phyloP scores from a whole-genome alignment of 2,888 invertebrate genomes.

The Drosophila flavopinicola region DNA sequence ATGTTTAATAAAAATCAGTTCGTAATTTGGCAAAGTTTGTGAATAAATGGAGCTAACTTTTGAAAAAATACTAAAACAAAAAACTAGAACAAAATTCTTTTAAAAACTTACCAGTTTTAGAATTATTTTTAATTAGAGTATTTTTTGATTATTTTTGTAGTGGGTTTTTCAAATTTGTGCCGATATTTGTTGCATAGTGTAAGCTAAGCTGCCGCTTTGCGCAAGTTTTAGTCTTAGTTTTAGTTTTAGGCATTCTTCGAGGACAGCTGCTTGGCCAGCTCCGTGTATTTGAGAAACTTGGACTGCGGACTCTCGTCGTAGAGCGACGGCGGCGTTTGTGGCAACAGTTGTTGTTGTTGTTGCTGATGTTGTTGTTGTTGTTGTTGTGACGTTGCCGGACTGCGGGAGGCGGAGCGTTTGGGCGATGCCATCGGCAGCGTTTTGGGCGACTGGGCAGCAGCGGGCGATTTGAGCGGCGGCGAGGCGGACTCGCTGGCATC shows the following conservation, averaged over 20 bases:
- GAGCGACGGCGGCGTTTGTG: slow-evolving; percentile 68
- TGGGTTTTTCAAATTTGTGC: not conserved
- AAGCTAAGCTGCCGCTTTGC: not conserved
- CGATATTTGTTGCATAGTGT: slow-evolving; percentile 1
- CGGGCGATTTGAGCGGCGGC: slow-evolving; percentile 85
- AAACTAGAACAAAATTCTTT: too few relatives aligned
- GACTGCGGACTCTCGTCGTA: slow-evolving; percentile 97
- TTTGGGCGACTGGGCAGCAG: slow-evolving; percentile 70
- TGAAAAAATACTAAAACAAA: not conserved
- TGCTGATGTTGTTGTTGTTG: not conserved
- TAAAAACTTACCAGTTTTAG: not conserved
- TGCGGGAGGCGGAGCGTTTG: slow-evolving; percentile 70
- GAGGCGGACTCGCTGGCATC: slow-evolving; percentile 87
- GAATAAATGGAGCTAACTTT: too few relatives aligned
- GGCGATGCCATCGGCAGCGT: slow-evolving; percentile 71
- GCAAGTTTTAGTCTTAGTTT: not conserved
- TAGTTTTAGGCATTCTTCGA: slow-evolving; percentile 94
- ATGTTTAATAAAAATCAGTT: too few relatives aligned
- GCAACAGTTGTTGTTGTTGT: slow-evolving; percentile 38
- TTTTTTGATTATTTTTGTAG: not conserved
- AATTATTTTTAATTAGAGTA: not conserved
- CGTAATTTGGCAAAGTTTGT: too few relatives aligned
- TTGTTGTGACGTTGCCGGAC: slow-evolving; percentile 63
- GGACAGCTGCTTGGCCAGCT: slow-evolving; percentile 98
- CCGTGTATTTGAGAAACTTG: slow-evolving; percentile 99